A percentile compares a stretch with the other conserved stretches of the same genome.
phyloP scores from a whole-genome alignment of 1,140 invertebrate genomes.

The Euwallacea fornicatus region DNA sequence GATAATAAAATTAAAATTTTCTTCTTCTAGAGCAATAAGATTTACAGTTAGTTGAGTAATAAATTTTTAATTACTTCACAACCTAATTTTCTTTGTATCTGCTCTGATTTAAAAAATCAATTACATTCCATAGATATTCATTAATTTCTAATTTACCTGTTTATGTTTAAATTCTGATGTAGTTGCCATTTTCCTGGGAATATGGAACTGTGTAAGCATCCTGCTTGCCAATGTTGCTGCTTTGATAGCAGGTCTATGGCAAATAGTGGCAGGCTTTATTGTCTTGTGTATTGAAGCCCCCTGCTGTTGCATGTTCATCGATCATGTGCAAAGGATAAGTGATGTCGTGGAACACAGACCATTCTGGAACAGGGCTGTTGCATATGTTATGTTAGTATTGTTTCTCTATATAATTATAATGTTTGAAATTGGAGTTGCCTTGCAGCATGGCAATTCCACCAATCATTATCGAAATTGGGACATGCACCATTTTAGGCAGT shows the following conservation, averaged over 20 bases:
- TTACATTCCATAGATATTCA: too few species aligned
- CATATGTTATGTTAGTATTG: conserved; percentile 80
- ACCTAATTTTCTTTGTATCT: too few species aligned
- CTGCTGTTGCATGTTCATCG: conserved; percentile 92
- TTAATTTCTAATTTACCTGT: too few species aligned
- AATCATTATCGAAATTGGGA: conserved; percentile 74
- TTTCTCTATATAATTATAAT: neutral
- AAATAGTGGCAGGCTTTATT: conserved; percentile 86
- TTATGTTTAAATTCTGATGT: conserved; percentile 21
- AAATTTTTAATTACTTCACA: too few species aligned
- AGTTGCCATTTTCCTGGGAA: conserved; percentile 88
- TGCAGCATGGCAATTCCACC: conserved; percentile 75
- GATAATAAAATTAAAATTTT: too few species aligned
- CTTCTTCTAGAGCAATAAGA: too few species aligned
- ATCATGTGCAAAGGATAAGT: conserved; percentile 84
- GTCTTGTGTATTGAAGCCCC: conserved; percentile 88
- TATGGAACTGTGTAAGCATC: conserved; percentile 76
- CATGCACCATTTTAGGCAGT: conserved; percentile 81
- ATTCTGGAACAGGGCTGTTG: conserved; percentile 86
- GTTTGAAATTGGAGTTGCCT: conserved; percentile 39
- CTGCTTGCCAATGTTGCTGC: conserved; percentile 64
- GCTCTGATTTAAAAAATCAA: too few species aligned
- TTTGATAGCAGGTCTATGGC: conserved; percentile 81
- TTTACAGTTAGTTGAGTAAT: too few species aligned
- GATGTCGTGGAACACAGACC: conserved; percentile 80